Percentiles rank a stretch among this genome's conserved stretches.
Evolutionary conservation across 1,140 invertebrate species (phyloP).

Genomic region (Papilio glaucus): DNA sequence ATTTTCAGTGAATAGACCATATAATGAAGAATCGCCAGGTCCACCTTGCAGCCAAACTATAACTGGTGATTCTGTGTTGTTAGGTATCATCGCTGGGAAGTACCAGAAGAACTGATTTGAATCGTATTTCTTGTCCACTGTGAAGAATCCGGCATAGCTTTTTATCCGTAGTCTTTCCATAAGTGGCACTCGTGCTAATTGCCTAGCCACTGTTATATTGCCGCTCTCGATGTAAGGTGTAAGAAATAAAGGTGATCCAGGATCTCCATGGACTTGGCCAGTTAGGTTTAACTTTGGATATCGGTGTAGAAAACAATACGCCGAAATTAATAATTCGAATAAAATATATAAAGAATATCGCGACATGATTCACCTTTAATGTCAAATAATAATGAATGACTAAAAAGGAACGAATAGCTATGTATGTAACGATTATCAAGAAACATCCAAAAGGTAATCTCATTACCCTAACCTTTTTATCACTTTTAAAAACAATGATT

Average conservation of each 20-base stretch:
- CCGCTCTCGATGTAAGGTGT: slow-evolving; percentile 15
- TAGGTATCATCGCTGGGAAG: slow-evolving; percentile 31
- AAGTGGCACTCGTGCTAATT: not conserved
- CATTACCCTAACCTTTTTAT: slow-evolving; percentile 5
- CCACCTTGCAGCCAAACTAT: slow-evolving; percentile 46
- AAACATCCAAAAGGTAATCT: slow-evolving; percentile 10
- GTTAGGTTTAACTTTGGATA: slow-evolving; percentile 69
- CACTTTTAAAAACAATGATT: not conserved
- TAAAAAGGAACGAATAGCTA: not conserved
- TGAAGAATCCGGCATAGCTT: slow-evolving; percentile 39
- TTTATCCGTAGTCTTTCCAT: slow-evolving; percentile 11
- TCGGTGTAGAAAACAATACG: slow-evolving; percentile 60
- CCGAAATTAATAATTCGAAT: slow-evolving; percentile 53
- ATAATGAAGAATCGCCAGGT: slow-evolving; percentile 40
- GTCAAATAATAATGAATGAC: not conserved
- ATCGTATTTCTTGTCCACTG: slow-evolving; percentile 38
- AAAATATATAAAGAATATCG: slow-evolving; percentile 42
- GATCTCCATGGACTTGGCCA: slow-evolving; percentile 82
- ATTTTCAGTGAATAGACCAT: slow-evolving; percentile 40
- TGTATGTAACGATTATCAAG: not conserved
- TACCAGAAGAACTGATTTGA: slow-evolving; percentile 43
- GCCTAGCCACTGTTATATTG: not conserved
- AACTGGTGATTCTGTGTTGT: slow-evolving; percentile 26
- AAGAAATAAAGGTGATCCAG: slow-evolving; percentile 83
- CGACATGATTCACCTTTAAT: slow-evolving; percentile 14